Conservation (phyloP, 2,113 vertebrate species). For the Tupaia chinensis region DNA sequence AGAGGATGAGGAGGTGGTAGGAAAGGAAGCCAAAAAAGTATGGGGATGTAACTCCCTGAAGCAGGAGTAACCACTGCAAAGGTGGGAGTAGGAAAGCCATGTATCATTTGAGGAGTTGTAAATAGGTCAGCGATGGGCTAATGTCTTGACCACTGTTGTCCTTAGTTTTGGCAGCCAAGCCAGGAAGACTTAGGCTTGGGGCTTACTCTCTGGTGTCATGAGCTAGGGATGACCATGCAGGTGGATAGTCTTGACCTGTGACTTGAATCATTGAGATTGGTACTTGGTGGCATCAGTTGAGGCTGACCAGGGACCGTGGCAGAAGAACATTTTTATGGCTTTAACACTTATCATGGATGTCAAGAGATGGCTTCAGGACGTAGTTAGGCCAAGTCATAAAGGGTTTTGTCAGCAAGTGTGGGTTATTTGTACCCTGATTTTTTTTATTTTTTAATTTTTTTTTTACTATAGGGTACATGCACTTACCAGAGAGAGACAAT, state of each 20-base stretch:
- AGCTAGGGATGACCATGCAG: background rate
- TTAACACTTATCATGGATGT: background rate
- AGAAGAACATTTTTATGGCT: background rate
- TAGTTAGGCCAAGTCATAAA: background rate
- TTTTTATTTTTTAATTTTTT: too few species aligned
- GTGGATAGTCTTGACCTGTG: background rate
- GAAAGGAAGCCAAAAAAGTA: background rate
- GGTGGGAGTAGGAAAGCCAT: background rate
- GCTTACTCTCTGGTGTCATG: background rate
- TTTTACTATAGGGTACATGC: too few species aligned
- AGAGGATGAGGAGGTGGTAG: background rate
- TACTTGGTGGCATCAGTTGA: background rate
- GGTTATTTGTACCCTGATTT: background rate
- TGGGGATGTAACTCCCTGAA: background rate
- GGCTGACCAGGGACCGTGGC: background rate
- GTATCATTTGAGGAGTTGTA: background rate
- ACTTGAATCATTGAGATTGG: background rate
- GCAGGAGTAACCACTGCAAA: background rate
- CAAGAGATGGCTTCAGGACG: background rate
- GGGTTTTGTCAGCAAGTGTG: background rate
- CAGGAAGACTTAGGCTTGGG: background rate
- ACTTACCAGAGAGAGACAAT: too few species aligned
- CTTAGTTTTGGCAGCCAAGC: background rate
- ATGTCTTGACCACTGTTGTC: background rate
- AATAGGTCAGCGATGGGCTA: background rate